These are phyloP conservation scores for Lepidurus couesii DNA, from an alignment of 1,140 invertebrate species.

Conservation along the genomic window DNA sequence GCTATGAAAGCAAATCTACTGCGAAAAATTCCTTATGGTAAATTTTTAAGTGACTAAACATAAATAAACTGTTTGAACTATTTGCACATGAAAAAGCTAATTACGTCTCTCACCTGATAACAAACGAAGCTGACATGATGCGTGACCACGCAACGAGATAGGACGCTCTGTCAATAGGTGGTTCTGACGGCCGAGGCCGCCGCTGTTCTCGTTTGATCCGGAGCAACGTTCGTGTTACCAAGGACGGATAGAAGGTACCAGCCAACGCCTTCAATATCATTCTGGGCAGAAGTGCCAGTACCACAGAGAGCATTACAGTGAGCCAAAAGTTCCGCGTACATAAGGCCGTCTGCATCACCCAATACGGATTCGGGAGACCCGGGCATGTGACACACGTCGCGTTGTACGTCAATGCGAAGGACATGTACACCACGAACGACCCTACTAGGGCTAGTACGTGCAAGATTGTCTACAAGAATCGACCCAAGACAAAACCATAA, in stretches of 20 bases:
- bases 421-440: conserved; percentile 74
- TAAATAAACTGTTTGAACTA: no score
- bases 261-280: not conserved
- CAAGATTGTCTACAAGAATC: conserved; percentile 66
- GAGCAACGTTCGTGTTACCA: conserved; percentile 9
- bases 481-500: conserved; percentile 42
- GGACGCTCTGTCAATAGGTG: not conserved
- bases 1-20: no score
- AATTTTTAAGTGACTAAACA: no score
- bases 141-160: not conserved
- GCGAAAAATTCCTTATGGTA: no score
- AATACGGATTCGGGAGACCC: conserved; percentile 70
- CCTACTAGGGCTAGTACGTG: conserved; percentile 68
- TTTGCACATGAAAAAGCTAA: not conserved
- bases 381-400: conserved; percentile 69
- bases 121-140: not conserved
- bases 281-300: conserved; percentile 74
- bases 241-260: conserved; percentile 8
- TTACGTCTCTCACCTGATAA: not conserved
- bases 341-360: conserved; percentile 75
- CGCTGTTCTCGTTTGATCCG: not conserved
- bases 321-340: conserved; percentile 70
- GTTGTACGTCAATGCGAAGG: conserved; percentile 78
- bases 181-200: not conserved
- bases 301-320: conserved; percentile 64